Conservation (phyloP, 2,797 vertebrate species). For the Darevskia mixta region DNA sequence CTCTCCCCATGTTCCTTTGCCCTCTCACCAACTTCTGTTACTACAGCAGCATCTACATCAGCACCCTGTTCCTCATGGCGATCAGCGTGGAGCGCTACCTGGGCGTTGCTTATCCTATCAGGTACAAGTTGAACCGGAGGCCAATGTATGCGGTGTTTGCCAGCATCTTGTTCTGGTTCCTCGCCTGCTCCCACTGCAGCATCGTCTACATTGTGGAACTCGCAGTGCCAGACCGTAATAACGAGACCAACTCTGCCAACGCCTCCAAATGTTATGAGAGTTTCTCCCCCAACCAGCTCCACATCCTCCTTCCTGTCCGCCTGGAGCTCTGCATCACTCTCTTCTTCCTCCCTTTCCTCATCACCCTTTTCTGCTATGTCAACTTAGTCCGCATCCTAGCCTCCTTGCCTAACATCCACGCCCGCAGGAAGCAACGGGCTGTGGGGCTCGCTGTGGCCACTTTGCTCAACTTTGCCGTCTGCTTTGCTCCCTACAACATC, state of each 20-base stretch:
- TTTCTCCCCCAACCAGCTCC: slow-evolving; percentile 79
- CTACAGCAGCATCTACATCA: slow-evolving; percentile 91
- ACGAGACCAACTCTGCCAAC: rapidly evolving
- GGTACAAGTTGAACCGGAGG: slow-evolving; percentile 82
- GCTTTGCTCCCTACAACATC: slow-evolving; percentile 90
- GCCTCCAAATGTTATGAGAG: slow-evolving; percentile 80
- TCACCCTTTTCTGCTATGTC: slow-evolving; percentile 89
- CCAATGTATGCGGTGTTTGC: slow-evolving; percentile 76
- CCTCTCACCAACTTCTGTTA: slow-evolving; percentile 85
- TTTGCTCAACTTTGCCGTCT: slow-evolving; percentile 87
- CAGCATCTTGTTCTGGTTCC: slow-evolving; percentile 81
- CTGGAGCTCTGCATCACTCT: slow-evolving; percentile 88
- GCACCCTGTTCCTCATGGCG: slow-evolving; percentile 87
- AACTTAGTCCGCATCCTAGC: slow-evolving; percentile 87
- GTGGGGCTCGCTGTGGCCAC: slow-evolving; percentile 89
- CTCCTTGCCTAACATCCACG: slow-evolving; percentile 81
- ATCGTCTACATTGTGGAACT: slow-evolving; percentile 81
- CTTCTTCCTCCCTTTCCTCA: slow-evolving; percentile 86
- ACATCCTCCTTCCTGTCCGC: slow-evolving; percentile 84
- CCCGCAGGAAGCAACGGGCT: slow-evolving; percentile 81
- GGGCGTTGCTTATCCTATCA: slow-evolving; percentile 86
- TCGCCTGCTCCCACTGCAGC: slow-evolving; percentile 85
- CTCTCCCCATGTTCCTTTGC: slow-evolving; percentile 77
- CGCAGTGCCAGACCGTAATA: rapidly evolving
- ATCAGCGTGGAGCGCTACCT: slow-evolving; percentile 89